These are phyloP conservation scores for Rhincodon typus DNA, from an alignment of 2,797 vertebrate species.

Conservation along the genomic window DNA sequence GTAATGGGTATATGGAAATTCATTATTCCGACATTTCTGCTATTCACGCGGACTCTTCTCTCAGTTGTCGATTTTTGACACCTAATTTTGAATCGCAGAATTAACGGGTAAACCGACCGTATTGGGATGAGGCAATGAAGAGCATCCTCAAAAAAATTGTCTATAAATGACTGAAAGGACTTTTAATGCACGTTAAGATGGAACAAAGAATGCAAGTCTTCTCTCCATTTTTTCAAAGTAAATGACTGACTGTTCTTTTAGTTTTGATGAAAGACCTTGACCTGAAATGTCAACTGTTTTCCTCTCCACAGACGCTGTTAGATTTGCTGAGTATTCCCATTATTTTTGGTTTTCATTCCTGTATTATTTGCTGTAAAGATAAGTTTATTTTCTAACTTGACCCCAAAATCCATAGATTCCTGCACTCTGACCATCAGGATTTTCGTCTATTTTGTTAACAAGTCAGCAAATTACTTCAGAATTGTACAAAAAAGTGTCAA, in stretches of 20 bases:
- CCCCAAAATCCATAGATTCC: not conserved
- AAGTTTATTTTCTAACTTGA: not conserved
- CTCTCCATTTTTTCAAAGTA: no score
- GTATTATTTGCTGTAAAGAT: not conserved
- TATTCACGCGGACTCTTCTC: not conserved
- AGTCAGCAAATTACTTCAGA: not conserved
- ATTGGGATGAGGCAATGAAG: no score
- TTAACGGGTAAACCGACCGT: not conserved
- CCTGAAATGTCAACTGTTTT: not conserved
- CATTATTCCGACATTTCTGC: not conserved
- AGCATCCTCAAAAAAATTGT: not conserved
- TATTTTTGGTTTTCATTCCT: not conserved
- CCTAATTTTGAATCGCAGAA: not conserved
- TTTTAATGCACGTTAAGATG: not conserved
- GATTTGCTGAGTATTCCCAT: not conserved
- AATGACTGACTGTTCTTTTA: no score
- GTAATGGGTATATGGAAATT: not conserved
- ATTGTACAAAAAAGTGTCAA: not conserved
- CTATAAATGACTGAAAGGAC: not conserved
- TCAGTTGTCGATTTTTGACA: not conserved
- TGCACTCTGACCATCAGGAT: not conserved
- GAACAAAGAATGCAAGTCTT: not conserved
- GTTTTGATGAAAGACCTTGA: no score
- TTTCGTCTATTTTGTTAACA: not conserved
- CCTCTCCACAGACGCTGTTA: not conserved